phyloP scores from a whole-genome alignment of 2,888 invertebrate species.

The Hirudinaria manillensis region DNA sequence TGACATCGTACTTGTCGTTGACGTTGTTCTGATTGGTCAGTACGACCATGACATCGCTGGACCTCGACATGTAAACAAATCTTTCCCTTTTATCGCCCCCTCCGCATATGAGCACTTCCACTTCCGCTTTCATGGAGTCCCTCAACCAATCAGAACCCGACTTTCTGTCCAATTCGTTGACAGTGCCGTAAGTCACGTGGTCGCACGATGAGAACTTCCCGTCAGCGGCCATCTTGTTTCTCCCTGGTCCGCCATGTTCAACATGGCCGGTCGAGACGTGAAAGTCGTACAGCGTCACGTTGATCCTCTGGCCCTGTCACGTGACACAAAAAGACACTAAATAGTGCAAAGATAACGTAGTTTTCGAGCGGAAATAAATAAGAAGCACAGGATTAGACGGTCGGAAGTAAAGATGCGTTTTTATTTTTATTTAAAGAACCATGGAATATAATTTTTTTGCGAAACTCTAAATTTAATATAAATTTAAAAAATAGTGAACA shows the following conservation, averaged over 20 bases:
- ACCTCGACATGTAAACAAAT: conserved; percentile 32
- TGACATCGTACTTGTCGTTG: background rate
- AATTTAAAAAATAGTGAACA: too few relatives aligned
- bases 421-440: too few relatives aligned
- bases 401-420: too few relatives aligned
- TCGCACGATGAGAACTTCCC: conserved; percentile 11
- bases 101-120: conserved; percentile 36
- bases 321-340: conserved; percentile 16
- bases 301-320: conserved; percentile 34
- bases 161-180: conserved; percentile 28
- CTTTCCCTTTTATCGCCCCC: conserved; percentile 32
- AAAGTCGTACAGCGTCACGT: conserved; percentile 35
- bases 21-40: conserved; percentile 23
- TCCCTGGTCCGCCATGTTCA: background rate
- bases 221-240: conserved; percentile 9
- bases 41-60: conserved; percentile 27
- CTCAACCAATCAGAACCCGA: conserved; percentile 30
- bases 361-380: background rate
- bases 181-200: conserved; percentile 7
- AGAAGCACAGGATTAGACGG: background rate
- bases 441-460: too few relatives aligned
- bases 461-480: too few relatives aligned
- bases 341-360: background rate
- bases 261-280: conserved; percentile 8
- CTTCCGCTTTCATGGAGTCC: background rate